phyloP scores from a whole-genome alignment of 2,113 vertebrate species.

The Xenopus borealis region DNA sequence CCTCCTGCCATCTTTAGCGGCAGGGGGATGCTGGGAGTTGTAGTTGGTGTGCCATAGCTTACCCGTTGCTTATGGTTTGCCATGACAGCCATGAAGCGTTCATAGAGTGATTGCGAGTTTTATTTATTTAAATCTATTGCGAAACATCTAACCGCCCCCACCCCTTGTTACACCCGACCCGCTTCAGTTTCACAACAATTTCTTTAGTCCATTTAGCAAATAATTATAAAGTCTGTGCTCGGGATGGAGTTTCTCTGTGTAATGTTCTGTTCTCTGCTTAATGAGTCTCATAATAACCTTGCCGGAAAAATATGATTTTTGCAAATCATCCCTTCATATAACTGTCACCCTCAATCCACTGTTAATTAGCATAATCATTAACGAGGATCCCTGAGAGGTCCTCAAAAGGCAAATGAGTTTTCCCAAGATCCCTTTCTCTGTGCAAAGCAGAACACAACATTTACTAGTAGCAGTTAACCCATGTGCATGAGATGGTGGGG shows the following conservation, averaged over 20 bases:
- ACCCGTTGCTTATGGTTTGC: no score
- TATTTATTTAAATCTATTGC: no score
- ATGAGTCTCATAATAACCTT: conserved; percentile 45
- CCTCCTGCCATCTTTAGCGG: no score
- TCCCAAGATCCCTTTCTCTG: conserved; percentile 41
- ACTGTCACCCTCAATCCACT: conserved; percentile 36
- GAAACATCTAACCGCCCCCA: not conserved
- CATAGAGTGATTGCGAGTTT: no score
- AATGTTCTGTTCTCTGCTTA: conserved; percentile 47
- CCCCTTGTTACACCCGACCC: conserved; percentile 13
- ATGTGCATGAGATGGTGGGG: no score
- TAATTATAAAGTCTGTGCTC: conserved; percentile 39
- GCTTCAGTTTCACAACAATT: conserved; percentile 40
- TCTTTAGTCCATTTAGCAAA: conserved; percentile 41
- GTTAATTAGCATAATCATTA: conserved; percentile 45
- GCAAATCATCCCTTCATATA: conserved; percentile 45
- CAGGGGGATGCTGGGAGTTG: no score
- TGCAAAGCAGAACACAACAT: conserved; percentile 14
- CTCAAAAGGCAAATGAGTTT: conserved; percentile 43
- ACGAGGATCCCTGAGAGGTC: conserved; percentile 36
- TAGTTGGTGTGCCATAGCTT: no score
- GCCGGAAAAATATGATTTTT: conserved; percentile 44
- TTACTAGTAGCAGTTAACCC: conserved; percentile 27
- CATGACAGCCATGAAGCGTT: no score
- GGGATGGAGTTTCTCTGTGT: conserved; percentile 32